phyloP scores from a whole-genome alignment of 1,140 invertebrate species.

The Drosophila cardini region DNA sequence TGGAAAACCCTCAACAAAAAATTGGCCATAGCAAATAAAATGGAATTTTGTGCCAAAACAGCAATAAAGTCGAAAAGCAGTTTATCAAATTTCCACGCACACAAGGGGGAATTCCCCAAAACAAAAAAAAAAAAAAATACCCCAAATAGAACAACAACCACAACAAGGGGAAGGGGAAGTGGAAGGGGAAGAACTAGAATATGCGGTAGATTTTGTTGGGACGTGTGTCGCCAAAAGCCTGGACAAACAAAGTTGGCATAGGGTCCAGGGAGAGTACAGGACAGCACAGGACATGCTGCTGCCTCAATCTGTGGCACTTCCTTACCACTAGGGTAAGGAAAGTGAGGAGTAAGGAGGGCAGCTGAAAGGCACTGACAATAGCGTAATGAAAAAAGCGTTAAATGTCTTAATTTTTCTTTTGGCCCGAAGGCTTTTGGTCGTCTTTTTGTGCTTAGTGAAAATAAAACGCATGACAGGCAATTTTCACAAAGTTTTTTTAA shows the following conservation, averaged over 20 bases:
- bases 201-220: slow-evolving; percentile 37
- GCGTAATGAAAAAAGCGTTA: slow-evolving; percentile 77
- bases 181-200: slow-evolving; percentile 4
- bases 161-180: not conserved
- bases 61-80: slow-evolving; percentile 82
- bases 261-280: slow-evolving; percentile 13
- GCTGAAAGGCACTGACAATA: slow-evolving; percentile 31
- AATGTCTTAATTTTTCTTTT: slow-evolving; percentile 75
- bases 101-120: slow-evolving; percentile 30
- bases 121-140: slow-evolving; percentile 37
- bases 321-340: too few species aligned
- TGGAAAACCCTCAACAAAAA: slow-evolving; percentile 50
- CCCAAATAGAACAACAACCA: slow-evolving; percentile 38
- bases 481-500: slow-evolving; percentile 66
- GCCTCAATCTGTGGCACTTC: not conserved
- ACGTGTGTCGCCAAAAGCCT: slow-evolving; percentile 33
- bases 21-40: slow-evolving; percentile 69
- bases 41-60: slow-evolving; percentile 69
- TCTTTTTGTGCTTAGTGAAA: slow-evolving; percentile 58
- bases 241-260: slow-evolving; percentile 41
- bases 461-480: slow-evolving; percentile 73
- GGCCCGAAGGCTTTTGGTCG: slow-evolving; percentile 9
- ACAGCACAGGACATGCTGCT: slow-evolving; percentile 10
- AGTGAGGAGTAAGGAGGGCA: not conserved
- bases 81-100: slow-evolving; percentile 80